phyloP scores from a whole-genome alignment of 1,140 invertebrate genomes.

The Macrosteles quadrilineatus region DNA sequence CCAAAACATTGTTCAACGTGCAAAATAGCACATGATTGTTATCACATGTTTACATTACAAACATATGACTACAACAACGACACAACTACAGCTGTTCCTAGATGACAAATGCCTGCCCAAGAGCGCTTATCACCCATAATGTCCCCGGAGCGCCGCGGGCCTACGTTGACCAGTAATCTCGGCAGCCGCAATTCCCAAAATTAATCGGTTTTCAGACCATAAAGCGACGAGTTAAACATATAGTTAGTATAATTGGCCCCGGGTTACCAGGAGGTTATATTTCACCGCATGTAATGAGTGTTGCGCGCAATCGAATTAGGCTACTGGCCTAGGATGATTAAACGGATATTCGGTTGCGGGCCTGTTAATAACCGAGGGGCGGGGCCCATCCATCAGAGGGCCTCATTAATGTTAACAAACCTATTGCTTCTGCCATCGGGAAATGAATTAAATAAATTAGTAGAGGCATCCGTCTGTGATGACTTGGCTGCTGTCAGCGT shows the following conservation, averaged over 20 bases:
- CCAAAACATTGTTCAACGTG: no score
- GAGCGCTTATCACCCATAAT: no score
- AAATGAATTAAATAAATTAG: slow-evolving; percentile 27
- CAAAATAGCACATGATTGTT: no score
- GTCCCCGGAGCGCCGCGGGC: neutral
- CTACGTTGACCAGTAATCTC: neutral
- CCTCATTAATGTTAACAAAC: slow-evolving; percentile 24
- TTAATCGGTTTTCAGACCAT: slow-evolving; percentile 25
- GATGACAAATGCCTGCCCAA: no score
- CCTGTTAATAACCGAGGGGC: slow-evolving; percentile 14
- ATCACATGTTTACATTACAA: no score
- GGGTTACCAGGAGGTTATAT: slow-evolving; percentile 24
- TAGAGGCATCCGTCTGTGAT: neutral
- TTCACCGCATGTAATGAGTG: slow-evolving; percentile 21
- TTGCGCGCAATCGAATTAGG: slow-evolving; percentile 8
- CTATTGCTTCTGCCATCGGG: slow-evolving; percentile 11
- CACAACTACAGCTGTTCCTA: no score
- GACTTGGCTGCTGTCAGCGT: neutral
- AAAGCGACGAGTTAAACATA: slow-evolving; percentile 24
- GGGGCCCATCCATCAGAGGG: neutral
- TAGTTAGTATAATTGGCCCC: slow-evolving; percentile 22
- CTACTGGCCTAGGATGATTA: slow-evolving; percentile 23
- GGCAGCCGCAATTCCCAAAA: slow-evolving; percentile 19
- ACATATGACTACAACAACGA: no score
- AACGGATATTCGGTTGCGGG: slow-evolving; percentile 13